Evolutionary conservation across 2,113 vertebrate genomes (phyloP).

Genomic region (Ptyas mucosa): DNA sequence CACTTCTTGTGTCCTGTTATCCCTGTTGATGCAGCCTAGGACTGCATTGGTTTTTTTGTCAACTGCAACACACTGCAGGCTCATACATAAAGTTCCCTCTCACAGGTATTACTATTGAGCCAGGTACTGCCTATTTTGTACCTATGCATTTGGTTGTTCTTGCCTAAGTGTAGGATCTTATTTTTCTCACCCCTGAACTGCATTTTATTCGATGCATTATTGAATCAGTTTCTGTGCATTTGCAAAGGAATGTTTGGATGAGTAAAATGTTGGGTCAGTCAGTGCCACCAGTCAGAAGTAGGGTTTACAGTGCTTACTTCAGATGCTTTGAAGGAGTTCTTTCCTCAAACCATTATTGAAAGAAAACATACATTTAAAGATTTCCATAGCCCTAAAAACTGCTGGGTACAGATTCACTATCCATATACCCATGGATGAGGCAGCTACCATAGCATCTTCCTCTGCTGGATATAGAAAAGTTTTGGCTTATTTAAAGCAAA

Average conservation of each 20-base stretch:
- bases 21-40: too few species aligned
- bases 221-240: neutral
- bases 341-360: neutral
- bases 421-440: neutral
- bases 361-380: neutral
- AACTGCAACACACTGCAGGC: too few species aligned
- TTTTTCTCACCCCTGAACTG: too few species aligned
- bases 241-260: neutral
- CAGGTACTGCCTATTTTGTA: too few species aligned
- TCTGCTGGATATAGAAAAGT: neutral
- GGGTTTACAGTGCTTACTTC: neutral
- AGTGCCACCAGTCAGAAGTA: neutral
- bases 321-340: neutral
- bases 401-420: neutral
- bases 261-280: neutral
- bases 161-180: too few species aligned
- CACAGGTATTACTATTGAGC: too few species aligned
- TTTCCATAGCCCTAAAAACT: neutral
- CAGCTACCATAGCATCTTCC: neutral
- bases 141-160: too few species aligned
- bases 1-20: too few species aligned
- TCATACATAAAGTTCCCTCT: too few species aligned
- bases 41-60: too few species aligned
- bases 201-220: too few species aligned
- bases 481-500: neutral